Evolutionary conservation across 2,888 invertebrate species (phyloP), one percentile per base, ranked within the genome.

Genomic region (Leptopilina drosophilae): DNA sequence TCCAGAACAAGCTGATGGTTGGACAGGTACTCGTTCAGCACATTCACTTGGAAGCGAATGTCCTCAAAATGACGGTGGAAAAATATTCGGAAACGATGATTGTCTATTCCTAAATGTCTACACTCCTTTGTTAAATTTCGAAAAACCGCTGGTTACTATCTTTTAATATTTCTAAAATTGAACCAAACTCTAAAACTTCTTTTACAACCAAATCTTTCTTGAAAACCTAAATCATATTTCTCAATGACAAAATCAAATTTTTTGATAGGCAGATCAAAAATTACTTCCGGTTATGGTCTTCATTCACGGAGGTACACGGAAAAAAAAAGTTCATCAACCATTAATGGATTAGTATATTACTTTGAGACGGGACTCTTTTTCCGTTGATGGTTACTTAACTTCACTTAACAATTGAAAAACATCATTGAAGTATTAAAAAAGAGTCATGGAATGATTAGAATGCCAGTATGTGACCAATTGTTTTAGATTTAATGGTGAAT

Each of bases 251-350:
- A 33, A 33, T 33, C 33, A 33, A 33, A 33, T 42, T 42, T 42
- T 64, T 64, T 26, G 12, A 26, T 15, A 77, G 26, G 0, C 40
- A 14, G 53, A 42, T 15, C 33, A 26, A 7, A n/a, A 59, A 8
- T 81, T 84, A 56, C 77, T 85, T 14, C 84, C 87, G 5, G 84
- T 85, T 2, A 85, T 88, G 85, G 84, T 85, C 40, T 87, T 77
- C 65, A 84, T 88, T 53, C 82, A 85, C 64, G 87, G 86, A 0
- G 87, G 86, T 15, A n/a, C n/a, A n/a, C n/a, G n/a, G n/a, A n/a
- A n/a, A n/a, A n/a, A n/a, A n/a, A n/a, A n/a, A n/a, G n/a, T n/a
- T n/a, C n/a, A n/a, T n/a, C n/a, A n/a, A n/a, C n/a, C n/a, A n/a
- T n/a, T n/a, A n/a, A n/a, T n/a, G n/a, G n/a, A n/a, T n/a, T n/a